phyloP scores from a whole-genome alignment of 2,888 invertebrate genomes.

The Tribolium freemani region DNA sequence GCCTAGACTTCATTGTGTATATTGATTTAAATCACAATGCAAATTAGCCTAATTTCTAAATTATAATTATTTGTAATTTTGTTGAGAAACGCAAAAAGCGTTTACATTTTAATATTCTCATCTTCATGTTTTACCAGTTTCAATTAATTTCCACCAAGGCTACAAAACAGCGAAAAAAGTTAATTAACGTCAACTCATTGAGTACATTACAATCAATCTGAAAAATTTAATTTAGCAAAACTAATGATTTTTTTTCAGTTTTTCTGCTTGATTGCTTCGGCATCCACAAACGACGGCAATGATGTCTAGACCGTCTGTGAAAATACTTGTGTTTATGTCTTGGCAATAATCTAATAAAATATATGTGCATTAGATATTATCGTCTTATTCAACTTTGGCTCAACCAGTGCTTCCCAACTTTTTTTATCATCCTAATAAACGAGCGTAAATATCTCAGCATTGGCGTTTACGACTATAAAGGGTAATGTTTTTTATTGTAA shows the following conservation, averaged over 20 bases:
- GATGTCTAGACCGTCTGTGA: constrained; percentile 1
- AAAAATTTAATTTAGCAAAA: not conserved
- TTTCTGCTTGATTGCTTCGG: constrained; percentile 3
- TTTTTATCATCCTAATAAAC: not conserved
- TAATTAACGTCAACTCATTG: not conserved
- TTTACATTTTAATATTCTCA: not conserved
- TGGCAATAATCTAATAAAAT: constrained; percentile 5
- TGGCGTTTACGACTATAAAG: no score
- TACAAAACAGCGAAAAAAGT: not conserved
- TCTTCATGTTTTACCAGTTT: not conserved
- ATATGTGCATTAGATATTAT: not conserved
- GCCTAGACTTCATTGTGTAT: no score
- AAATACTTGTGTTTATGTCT: constrained; percentile 6
- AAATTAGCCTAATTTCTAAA: no score
- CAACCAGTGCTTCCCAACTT: not conserved
- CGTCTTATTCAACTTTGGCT: not conserved
- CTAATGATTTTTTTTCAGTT: not conserved
- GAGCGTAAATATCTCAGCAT: no score
- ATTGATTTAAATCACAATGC: no score
- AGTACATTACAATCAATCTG: not conserved
- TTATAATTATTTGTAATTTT: no score
- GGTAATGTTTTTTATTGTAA: no score
- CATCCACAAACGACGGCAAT: not conserved
- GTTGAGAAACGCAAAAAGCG: not conserved
- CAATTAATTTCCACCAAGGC: not conserved